Evolutionary conservation across 2,797 vertebrate genomes (phyloP).

Genomic region (Melopsittacus undulatus): DNA sequence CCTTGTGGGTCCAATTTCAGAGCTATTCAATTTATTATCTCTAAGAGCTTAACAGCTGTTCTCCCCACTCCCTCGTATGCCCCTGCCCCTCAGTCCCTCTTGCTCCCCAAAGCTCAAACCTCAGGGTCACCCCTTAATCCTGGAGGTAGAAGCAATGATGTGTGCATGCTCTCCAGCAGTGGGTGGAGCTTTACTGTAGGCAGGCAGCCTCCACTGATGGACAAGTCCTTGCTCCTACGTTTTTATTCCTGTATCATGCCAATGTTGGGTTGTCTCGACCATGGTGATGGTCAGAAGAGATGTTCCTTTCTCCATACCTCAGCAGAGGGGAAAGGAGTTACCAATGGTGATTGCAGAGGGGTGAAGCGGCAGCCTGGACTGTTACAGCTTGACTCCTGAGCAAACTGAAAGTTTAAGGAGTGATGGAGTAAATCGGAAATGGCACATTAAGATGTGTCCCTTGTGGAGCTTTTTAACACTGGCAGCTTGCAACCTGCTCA

Average conservation of each 20-base stretch:
- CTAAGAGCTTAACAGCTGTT: constrained; percentile 66
- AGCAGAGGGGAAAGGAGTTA: background rate
- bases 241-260: background rate
- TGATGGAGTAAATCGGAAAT: background rate
- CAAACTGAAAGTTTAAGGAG: background rate
- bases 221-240: background rate
- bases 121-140: constrained; percentile 42
- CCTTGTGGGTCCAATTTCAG: constrained; percentile 74
- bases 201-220: background rate
- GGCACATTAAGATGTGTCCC: background rate
- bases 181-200: background rate
- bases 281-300: background rate
- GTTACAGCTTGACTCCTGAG: background rate
- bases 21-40: constrained; percentile 75
- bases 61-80: background rate
- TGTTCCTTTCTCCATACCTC: background rate
- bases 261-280: background rate
- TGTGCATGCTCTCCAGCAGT: background rate
- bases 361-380: background rate
- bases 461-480: background rate
- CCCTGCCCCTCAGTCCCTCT: constrained; percentile 21
- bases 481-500: background rate
- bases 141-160: background rate
- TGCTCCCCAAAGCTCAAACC: constrained; percentile 35
- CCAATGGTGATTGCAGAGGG: background rate